Evolutionary conservation across 2,113 vertebrate species (phyloP).

Genomic region (Machaerirhynchus nigripectus): DNA sequence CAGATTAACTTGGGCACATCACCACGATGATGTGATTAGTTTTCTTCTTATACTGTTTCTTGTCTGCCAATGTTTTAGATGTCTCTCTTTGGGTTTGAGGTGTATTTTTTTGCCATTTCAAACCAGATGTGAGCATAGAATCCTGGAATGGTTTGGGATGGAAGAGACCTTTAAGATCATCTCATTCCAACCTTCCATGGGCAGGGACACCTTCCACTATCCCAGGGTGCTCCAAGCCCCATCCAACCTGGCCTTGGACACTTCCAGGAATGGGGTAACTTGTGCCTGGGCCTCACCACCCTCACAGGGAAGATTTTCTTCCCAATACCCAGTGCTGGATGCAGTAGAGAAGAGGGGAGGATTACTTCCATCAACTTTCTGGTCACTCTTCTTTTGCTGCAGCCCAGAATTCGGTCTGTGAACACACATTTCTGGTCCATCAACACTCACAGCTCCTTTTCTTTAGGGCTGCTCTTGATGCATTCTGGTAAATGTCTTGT

Average conservation of each 20-base stretch:
- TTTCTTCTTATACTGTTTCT: background rate
- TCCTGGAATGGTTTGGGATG: background rate
- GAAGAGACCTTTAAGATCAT: background rate
- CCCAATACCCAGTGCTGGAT: background rate
- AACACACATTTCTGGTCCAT: background rate
- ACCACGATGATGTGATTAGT: background rate
- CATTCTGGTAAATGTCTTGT: rapidly evolving
- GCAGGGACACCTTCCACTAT: background rate
- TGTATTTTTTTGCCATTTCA: background rate
- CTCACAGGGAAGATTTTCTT: background rate
- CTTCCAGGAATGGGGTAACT: background rate
- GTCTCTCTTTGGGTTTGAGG: background rate
- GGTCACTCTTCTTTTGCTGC: background rate
- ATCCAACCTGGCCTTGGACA: rapidly evolving
- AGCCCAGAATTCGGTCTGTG: background rate
- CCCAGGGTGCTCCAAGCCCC: rapidly evolving
- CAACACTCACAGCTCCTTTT: background rate
- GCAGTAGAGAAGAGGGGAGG: background rate
- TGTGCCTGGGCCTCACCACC: background rate
- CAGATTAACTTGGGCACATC: background rate
- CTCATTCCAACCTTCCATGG: background rate
- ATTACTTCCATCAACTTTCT: background rate
- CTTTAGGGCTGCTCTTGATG: background rate
- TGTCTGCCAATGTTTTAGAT: background rate
- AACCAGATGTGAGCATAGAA: background rate